phyloP scores from a whole-genome alignment of 2,888 invertebrate species.

The Tridacna crocea region DNA sequence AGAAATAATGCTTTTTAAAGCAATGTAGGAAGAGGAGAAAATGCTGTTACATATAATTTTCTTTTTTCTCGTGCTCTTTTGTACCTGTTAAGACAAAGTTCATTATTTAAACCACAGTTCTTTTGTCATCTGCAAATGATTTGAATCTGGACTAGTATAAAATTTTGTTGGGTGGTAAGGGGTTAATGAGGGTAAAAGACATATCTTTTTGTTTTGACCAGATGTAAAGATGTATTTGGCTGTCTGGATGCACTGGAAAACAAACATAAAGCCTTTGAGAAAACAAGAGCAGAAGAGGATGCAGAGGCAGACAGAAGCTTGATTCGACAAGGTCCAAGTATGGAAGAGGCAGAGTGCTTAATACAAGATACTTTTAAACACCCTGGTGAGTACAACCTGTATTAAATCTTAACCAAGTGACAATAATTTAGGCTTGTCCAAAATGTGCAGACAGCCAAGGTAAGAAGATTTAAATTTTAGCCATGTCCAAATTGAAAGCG shows the following conservation, averaged over 20 bases:
- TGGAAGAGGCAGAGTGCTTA: slow-evolving; percentile 47
- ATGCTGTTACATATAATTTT: no score
- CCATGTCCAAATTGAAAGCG: not conserved
- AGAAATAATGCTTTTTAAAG: no score
- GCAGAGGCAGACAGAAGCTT: slow-evolving; percentile 49
- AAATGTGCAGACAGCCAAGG: not conserved
- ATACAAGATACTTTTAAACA: slow-evolving; percentile 49
- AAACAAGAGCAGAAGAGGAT: slow-evolving; percentile 52
- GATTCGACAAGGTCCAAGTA: slow-evolving; percentile 55
- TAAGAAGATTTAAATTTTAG: not conserved
- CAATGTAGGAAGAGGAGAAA: no score
- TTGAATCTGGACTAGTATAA: no score
- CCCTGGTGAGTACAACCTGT: slow-evolving; percentile 39
- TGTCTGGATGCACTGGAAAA: slow-evolving; percentile 68
- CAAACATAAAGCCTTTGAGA: slow-evolving; percentile 71
- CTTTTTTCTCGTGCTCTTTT: no score
- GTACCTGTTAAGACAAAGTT: no score
- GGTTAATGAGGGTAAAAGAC: no score
- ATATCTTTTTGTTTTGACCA: slow-evolving; percentile 7
- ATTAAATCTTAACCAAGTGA: not conserved
- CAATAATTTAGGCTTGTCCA: not conserved
- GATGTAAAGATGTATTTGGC: slow-evolving; percentile 70
- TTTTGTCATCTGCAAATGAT: no score
- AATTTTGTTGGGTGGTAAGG: no score
- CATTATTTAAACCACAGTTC: no score